These are phyloP conservation scores for Podarcis cretensis DNA, from an alignment of 2,113 vertebrate species.

Conservation along the genomic window DNA sequence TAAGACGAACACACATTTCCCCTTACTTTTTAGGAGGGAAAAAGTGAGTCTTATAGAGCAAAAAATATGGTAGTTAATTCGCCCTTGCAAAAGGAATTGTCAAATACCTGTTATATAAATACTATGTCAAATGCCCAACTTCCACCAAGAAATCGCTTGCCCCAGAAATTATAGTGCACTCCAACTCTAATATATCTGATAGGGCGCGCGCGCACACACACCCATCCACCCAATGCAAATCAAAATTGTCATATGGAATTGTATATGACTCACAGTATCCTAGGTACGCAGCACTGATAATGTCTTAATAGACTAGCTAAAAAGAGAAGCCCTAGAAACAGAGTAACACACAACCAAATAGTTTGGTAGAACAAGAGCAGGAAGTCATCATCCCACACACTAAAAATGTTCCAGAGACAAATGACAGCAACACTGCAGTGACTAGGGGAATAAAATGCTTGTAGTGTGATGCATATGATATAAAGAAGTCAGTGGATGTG, in stretches of 20 bases:
- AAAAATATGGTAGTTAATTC: conserved; percentile 27
- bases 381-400: neutral
- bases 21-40: no score
- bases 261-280: neutral
- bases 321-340: neutral
- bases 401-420: conserved; percentile 22
- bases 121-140: conserved; percentile 41
- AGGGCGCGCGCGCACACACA: neutral
- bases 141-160: conserved; percentile 56
- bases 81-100: conserved; percentile 17
- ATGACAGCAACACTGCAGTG: conserved; percentile 20
- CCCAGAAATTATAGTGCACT: conserved; percentile 29
- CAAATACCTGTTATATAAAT: conserved; percentile 42
- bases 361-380: neutral
- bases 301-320: neutral
- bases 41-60: no score
- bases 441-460: conserved; percentile 15
- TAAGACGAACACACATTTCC: no score
- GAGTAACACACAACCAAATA: neutral
- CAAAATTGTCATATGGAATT: conserved; percentile 48
- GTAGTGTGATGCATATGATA: fast-evolving
- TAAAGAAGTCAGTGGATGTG: neutral
- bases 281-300: neutral
- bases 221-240: conserved; percentile 35
- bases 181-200: conserved; percentile 12